Evolutionary conservation across 2,113 vertebrate genomes (phyloP).

Genomic region (Epinephelus cyanopodus): DNA sequence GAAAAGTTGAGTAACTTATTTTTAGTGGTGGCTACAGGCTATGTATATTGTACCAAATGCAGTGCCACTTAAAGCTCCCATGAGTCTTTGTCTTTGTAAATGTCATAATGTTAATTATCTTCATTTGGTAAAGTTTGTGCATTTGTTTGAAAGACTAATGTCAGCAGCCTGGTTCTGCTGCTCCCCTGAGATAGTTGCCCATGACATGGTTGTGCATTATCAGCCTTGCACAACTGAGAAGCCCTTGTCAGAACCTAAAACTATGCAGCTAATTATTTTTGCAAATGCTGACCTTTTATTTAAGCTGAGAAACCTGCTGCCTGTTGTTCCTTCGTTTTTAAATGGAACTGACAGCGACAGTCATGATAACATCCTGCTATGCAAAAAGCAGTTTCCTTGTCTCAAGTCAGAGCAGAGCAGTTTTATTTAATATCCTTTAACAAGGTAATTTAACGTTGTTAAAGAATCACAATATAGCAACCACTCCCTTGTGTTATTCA

Average conservation of each 20-base stretch:
- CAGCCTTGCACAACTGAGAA: background rate
- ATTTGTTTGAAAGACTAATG: too few relatives aligned
- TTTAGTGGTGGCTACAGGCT: too few relatives aligned
- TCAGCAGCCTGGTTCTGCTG: background rate
- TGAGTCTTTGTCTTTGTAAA: too few relatives aligned
- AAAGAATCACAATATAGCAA: background rate
- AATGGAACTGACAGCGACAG: constrained; percentile 21
- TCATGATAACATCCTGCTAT: background rate
- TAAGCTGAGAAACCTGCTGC: background rate
- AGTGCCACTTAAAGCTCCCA: too few relatives aligned
- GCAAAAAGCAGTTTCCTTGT: background rate
- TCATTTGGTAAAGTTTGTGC: too few relatives aligned
- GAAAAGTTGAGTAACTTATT: too few relatives aligned
- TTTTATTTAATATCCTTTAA: background rate
- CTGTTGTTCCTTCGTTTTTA: constrained; percentile 9
- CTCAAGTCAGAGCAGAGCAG: background rate
- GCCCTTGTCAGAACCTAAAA: background rate
- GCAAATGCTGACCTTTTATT: background rate
- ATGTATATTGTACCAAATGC: too few relatives aligned
- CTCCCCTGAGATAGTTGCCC: background rate
- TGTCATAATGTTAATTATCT: too few relatives aligned
- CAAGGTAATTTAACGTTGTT: background rate
- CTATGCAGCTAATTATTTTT: constrained; percentile 13
- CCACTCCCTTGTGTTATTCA: background rate
- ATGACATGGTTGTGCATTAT: background rate